Evolutionary conservation across 2,113 vertebrate species (phyloP), one percentile per base, ranked within the genome.

Genomic region (Myxocyprinus asiaticus): DNA sequence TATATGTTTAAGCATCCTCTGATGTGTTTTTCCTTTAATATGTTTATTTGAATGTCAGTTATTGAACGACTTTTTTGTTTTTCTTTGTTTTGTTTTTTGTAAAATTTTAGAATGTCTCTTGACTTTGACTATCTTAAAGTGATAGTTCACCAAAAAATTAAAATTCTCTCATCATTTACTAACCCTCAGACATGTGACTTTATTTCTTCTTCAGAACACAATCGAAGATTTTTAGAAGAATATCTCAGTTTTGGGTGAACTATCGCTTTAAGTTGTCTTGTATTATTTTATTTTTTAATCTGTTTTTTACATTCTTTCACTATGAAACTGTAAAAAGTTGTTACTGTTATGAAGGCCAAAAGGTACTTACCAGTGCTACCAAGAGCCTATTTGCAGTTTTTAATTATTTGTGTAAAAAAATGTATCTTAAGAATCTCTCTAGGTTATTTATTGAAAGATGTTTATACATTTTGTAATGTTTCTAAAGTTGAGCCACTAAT

Each of bases 381-480:
- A 15, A 1, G 7, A 76, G 61, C 61, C 48, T 44, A 8, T 76
- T 65, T 65, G 47, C 0, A 43, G 1, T 44, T 76, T 65, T 65
- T 65, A 43, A 64, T 42, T 51, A 65, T 76, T 10, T 65, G 17
- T 50, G 11, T 55, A 33, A 61, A 61, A 65, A 56, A 76, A 53
- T 66, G 48, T 53, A 66, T 48, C 61, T 43, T 50, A 64, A 14
- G 3, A n/a, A 63, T 64, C 59, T 64, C 3, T 42, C 12, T 63
- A 33, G 43, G n/a, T 73, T 62, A 64, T 55, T 12, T n/a, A n/a
- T 43, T 51, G 4, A 53, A 15, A 33, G 48, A 12, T n/a, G 59
- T 76, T 64, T 43, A 43, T 64, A 53, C 7, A 7, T 2, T 74
- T 74, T 72, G 5, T 74, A 64, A 64, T 64, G 59, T 76, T 76